phyloP scores from a whole-genome alignment of 1,140 invertebrate genomes.

The Lamellibrachia luymesi region DNA sequence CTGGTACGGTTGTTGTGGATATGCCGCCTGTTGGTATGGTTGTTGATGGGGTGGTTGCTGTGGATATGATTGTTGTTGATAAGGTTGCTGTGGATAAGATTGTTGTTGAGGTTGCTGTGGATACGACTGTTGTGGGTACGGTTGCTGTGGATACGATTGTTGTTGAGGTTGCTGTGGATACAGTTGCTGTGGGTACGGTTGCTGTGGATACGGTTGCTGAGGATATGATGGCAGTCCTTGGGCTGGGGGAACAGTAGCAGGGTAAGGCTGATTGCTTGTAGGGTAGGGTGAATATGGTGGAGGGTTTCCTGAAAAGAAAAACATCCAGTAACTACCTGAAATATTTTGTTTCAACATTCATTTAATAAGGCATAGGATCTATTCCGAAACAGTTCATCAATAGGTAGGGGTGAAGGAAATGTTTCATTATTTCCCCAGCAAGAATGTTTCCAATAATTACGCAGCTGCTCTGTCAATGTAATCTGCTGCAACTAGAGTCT shows the following conservation, averaged over 20 bases:
- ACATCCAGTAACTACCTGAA: not conserved
- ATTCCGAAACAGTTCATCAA: too few relatives aligned
- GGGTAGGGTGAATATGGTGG: conserved; percentile 8
- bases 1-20: too few relatives aligned
- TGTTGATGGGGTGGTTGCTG: too few relatives aligned
- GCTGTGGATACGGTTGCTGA: conserved; percentile 20
- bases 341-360: not conserved
- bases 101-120: too few relatives aligned
- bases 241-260: not conserved
- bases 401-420: too few relatives aligned
- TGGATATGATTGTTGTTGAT: not conserved
- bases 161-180: conserved; percentile 8
- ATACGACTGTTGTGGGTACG: not conserved
- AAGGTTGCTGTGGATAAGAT: too few relatives aligned
- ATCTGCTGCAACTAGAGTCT: not conserved
- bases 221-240: conserved; percentile 11
- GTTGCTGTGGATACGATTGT: not conserved
- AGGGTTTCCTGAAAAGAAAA: conserved; percentile 10
- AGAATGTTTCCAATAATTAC: not conserved
- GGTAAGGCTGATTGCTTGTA: not conserved
- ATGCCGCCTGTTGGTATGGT: too few relatives aligned
- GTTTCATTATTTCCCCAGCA: too few relatives aligned
- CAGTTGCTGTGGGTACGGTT: not conserved
- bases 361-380: not conserved
- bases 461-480: not conserved